phyloP scores from a whole-genome alignment of 2,113 vertebrate genomes.

The Bufo bufo region DNA sequence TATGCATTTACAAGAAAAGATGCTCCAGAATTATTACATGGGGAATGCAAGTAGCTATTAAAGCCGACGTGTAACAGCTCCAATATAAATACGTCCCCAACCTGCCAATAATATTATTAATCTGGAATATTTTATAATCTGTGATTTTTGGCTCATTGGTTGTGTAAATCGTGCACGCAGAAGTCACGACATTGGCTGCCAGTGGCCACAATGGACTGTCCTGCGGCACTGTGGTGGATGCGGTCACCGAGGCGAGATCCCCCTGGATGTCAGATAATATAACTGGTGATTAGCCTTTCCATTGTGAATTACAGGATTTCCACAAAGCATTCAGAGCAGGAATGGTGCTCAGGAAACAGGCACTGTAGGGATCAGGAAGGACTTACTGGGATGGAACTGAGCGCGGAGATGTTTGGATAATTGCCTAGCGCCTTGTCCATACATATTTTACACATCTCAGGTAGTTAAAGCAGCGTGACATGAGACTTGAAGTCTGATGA shows the following conservation, averaged over 20 bases:
- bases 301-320: slow-evolving; percentile 30
- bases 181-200: background rate
- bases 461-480: slow-evolving; percentile 56
- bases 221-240: background rate
- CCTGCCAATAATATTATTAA: background rate
- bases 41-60: too few species aligned
- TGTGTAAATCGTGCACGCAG: background rate
- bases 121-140: background rate
- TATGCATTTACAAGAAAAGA: too few species aligned
- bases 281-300: slow-evolving; percentile 39
- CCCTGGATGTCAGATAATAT: slow-evolving; percentile 44
- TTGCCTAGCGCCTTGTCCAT: slow-evolving; percentile 50
- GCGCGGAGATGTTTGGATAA: slow-evolving; percentile 48
- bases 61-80: too few species aligned
- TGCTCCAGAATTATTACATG: too few species aligned
- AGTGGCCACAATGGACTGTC: background rate
- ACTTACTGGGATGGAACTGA: slow-evolving; percentile 44
- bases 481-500: slow-evolving; percentile 55
- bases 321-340: slow-evolving; percentile 39
- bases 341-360: slow-evolving; percentile 42
- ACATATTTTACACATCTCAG: slow-evolving; percentile 55
- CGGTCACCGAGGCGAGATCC: background rate
- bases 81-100: background rate
- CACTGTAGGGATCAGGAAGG: slow-evolving; percentile 56
- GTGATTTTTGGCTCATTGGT: background rate